Evolutionary conservation across 1,140 invertebrate species (phyloP).

Genomic region (Heliconius eleuchia): DNA sequence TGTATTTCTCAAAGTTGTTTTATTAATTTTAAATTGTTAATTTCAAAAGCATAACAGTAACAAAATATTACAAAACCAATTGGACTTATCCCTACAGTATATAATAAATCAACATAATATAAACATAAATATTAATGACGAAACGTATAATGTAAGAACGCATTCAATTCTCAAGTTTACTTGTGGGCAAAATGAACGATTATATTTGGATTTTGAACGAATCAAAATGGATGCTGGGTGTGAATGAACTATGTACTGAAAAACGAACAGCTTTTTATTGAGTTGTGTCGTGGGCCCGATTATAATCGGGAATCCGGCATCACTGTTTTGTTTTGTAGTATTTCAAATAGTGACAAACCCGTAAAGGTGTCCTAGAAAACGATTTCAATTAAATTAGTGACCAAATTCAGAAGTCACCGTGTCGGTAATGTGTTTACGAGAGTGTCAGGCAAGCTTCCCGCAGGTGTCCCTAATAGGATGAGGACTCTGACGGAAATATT

Average conservation of each 20-base stretch:
- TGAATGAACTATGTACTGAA: constrained; percentile 82
- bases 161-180: constrained; percentile 66
- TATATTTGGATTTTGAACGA: constrained; percentile 81
- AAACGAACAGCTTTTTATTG: constrained; percentile 80
- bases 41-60: neutral
- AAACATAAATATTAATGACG: constrained; percentile 35
- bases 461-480: constrained; percentile 79
- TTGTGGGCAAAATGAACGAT: constrained; percentile 76
- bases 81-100: neutral
- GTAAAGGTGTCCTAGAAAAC: constrained; percentile 52
- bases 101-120: neutral
- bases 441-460: constrained; percentile 67
- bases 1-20: neutral
- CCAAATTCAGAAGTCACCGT: constrained; percentile 67
- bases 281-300: constrained; percentile 78
- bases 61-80: neutral
- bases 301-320: constrained; percentile 74
- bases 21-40: neutral
- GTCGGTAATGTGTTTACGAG: constrained; percentile 78
- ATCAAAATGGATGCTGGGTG: constrained; percentile 83
- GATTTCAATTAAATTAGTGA: constrained; percentile 50
- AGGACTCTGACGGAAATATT: constrained; percentile 72
- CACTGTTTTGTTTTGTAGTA: constrained; percentile 65
- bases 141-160: constrained; percentile 59
- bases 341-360: constrained; percentile 62